Percentiles rank a stretch among this genome's conserved stretches.
phyloP scores from a whole-genome alignment of 2,888 invertebrate species.

The Eilema griseolum region DNA sequence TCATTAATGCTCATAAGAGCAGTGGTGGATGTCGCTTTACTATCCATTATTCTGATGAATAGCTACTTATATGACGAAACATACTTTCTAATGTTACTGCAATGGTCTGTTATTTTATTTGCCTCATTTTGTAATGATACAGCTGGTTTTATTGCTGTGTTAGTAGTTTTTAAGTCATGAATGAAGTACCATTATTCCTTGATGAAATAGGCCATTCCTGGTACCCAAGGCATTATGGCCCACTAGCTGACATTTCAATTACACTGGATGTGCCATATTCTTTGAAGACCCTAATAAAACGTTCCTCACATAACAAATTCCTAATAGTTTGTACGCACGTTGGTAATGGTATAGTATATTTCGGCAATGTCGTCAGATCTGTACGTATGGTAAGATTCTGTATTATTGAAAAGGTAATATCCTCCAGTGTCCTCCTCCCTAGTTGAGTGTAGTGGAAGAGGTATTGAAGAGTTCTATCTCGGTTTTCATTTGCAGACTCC shows the following conservation, averaged over 20 bases:
- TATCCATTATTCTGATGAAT: slow-evolving; percentile 73
- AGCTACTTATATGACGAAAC: slow-evolving; percentile 74
- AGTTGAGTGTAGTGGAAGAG: neutral
- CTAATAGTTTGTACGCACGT: neutral
- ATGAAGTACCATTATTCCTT: slow-evolving; percentile 35
- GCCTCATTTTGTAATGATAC: slow-evolving; percentile 61
- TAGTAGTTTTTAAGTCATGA: slow-evolving; percentile 35
- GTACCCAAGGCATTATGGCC: neutral
- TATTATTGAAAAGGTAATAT: neutral
- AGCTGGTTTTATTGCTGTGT: slow-evolving; percentile 54
- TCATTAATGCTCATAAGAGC: slow-evolving; percentile 67
- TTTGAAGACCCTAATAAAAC: neutral
- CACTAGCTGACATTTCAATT: neutral
- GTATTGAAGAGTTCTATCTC: neutral
- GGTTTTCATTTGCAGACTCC: neutral
- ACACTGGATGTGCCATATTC: neutral
- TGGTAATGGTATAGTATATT: neutral
- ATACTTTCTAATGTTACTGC: slow-evolving; percentile 78
- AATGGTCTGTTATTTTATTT: slow-evolving; percentile 70
- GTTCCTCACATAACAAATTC: neutral
- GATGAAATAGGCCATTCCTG: neutral
- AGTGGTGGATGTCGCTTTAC: slow-evolving; percentile 53
- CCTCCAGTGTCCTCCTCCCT: neutral
- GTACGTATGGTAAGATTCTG: neutral
- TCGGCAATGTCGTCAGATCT: neutral